Percentiles rank a stretch among this genome's conserved stretches.
Evolutionary conservation across 1,140 invertebrate species (phyloP).

Genomic region (Pogonomyrmex barbatus): DNA sequence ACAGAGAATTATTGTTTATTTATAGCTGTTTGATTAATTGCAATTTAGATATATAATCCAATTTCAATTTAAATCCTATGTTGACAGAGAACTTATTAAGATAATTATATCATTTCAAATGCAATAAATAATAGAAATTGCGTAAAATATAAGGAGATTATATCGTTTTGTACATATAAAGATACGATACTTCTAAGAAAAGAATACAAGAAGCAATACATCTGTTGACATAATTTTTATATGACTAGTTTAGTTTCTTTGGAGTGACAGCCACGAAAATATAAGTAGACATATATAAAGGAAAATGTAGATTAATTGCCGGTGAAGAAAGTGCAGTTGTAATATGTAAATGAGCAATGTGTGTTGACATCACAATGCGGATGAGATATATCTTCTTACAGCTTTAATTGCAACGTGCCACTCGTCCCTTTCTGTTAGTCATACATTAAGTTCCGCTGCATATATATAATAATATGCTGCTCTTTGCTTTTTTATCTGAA

Average conservation of each 20-base stretch:
- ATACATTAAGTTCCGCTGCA: background rate
- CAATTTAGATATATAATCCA: background rate
- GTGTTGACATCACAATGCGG: background rate
- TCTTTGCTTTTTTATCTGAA: background rate
- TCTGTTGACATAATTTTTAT: background rate
- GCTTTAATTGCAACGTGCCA: slow-evolving; percentile 17
- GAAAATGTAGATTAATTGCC: background rate
- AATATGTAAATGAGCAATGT: background rate
- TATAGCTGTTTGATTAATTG: slow-evolving; percentile 23
- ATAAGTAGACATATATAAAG: background rate
- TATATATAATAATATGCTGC: background rate
- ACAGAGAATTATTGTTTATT: slow-evolving; percentile 24
- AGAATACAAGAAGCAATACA: background rate
- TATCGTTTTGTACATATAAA: background rate
- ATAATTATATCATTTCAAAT: background rate
- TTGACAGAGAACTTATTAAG: background rate
- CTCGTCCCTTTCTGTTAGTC: background rate
- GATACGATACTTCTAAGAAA: background rate
- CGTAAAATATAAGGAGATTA: background rate
- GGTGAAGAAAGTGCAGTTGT: background rate
- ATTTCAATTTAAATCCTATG: slow-evolving; percentile 2
- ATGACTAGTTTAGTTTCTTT: background rate
- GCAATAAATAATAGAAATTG: background rate
- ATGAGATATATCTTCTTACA: background rate
- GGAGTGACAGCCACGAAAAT: background rate